Evolutionary conservation across 2,888 invertebrate genomes (phyloP).

Genomic region (Pristionchus fissidentatus): DNA sequence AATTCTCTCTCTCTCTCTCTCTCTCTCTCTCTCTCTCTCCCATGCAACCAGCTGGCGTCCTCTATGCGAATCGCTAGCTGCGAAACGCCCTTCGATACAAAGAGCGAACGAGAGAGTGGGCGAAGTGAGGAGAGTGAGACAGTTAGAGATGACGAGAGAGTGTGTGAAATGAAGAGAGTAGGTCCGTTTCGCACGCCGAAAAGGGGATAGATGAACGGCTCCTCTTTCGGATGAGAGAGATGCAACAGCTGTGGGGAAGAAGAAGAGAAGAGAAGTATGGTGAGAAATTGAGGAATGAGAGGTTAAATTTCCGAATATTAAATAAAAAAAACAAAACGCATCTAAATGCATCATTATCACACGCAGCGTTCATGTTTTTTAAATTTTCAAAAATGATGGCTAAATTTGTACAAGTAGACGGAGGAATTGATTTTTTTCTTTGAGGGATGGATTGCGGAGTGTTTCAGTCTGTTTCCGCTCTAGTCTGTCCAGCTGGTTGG

Average conservation of each 20-base stretch:
- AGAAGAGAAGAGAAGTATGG: too few species aligned
- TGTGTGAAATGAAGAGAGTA: background rate
- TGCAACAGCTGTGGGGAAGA: constrained; percentile 25
- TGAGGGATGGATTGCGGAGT: too few species aligned
- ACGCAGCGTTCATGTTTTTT: too few species aligned
- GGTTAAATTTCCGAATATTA: too few species aligned
- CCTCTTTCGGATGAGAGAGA: background rate
- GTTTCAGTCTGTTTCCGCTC: too few species aligned
- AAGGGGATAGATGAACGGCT: constrained; percentile 14
- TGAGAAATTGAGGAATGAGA: too few species aligned
- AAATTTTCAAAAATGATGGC: too few species aligned
- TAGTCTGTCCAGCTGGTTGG: constrained; percentile 40
- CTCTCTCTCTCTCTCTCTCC: too few species aligned
- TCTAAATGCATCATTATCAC: too few species aligned
- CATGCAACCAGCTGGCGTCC: constrained; percentile 34
- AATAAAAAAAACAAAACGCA: too few species aligned
- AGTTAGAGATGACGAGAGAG: background rate
- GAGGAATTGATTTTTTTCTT: too few species aligned
- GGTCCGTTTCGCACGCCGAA: background rate
- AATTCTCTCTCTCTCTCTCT: background rate
- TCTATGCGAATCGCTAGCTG: background rate
- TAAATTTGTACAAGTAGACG: too few species aligned
- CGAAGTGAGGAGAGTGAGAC: background rate
- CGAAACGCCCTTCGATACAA: background rate
- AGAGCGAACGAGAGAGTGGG: background rate